Evolutionary conservation across 2,888 invertebrate genomes (phyloP), one percentile per base, ranked within the genome.

Genomic region (Drosophila gaucha): DNA sequence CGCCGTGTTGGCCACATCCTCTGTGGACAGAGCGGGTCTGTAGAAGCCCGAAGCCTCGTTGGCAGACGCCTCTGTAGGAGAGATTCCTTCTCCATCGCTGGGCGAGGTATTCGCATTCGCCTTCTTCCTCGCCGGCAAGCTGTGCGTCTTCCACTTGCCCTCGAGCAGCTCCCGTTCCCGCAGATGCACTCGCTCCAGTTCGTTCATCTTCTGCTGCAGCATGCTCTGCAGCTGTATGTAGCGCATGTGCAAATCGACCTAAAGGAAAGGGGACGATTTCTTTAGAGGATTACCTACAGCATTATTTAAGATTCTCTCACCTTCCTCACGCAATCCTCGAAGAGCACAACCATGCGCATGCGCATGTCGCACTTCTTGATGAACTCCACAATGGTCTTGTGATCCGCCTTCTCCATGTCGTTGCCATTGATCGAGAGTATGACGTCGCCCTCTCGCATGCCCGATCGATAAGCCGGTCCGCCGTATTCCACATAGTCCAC

Each of bases 371-470:
- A 97, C 89, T 95, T 94, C 92, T 96, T 97, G 78, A 99, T 98
- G 88, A 96, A 97, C 84, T 95, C 95, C n/a, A 99, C 98, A 75
- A 99, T 94, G 50, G 96, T 95, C 89, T 96, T 95, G 92, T 99
- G 99, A 89, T 98, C 97, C n/a, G 97, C 96, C 80, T 96, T 95
- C 90, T 98, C 98, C 94, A 99, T 97, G 89, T 97, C 97, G 41
- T 94, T 94, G n/a, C 98, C 98, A 92, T 99, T 98, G 86, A 99
- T 98, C 41, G 98, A 97, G 35, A 99, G 93, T 84, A 99, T 98
- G 38, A 99, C 98, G 91, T 99, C 99, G 14, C 99, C 99, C 92
- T 97, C 97, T 9, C 98, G 94, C 96, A 99, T 97, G 6, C 99
- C 99, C 0, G 98, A 96, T 68, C 95, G 94, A 86, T 96, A 97